Conservation (phyloP, 2,113 vertebrate species). For the Phodopus roborovskii region DNA sequence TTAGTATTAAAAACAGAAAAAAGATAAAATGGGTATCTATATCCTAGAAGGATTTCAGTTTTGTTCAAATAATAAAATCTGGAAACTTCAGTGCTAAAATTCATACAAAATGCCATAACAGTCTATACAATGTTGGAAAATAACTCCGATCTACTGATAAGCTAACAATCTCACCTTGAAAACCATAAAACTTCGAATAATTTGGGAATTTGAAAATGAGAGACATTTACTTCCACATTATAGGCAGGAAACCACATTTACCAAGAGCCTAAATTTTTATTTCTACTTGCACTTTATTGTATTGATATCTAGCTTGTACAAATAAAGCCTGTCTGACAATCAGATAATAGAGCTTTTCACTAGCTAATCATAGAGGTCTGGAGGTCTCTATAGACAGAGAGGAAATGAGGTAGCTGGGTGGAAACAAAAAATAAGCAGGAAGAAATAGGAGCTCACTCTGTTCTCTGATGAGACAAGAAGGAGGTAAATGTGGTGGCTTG, state of each 20-base stretch:
- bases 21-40: neutral
- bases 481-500: too few relatives aligned
- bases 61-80: neutral
- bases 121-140: neutral
- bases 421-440: too few relatives aligned
- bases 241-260: neutral
- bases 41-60: neutral
- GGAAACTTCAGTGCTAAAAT: neutral
- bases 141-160: neutral
- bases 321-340: too few relatives aligned
- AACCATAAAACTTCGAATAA: neutral
- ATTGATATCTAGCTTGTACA: too few relatives aligned
- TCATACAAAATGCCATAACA: neutral
- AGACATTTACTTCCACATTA: neutral
- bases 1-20: neutral
- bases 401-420: too few relatives aligned
- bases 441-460: too few relatives aligned
- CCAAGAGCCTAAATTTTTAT: neutral
- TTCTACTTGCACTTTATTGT: neutral
- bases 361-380: too few relatives aligned
- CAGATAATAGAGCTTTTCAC: too few relatives aligned
- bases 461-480: too few relatives aligned
- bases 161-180: neutral
- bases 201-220: neutral
- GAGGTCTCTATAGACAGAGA: too few relatives aligned